Base-by-base conservation (phyloP, 2,113 vertebrate genomes). In the Tragelaphus buxtoni region DNA sequence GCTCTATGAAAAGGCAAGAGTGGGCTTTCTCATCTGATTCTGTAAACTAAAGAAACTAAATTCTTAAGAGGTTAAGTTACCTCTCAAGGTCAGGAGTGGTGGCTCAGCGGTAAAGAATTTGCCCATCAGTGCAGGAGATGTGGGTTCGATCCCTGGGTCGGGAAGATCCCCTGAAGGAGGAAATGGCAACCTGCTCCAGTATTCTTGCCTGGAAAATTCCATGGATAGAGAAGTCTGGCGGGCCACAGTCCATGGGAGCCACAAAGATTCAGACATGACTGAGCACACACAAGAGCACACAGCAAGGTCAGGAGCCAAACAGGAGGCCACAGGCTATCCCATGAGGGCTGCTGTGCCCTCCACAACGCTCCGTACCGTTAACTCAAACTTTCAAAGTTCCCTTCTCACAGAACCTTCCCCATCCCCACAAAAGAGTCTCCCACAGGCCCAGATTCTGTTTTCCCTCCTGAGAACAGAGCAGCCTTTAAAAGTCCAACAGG, bases 131-230 rank as follows among this genome's bases (percentile, higher is more conserved):
- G 18, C 18, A 22, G 65, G 65, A 69, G n/a, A 39, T 39, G 9
- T 69, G 20, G 65, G 9, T 69, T 69, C 0, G 0, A 39, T 22
- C 9, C 65, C n/a, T 39, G n/a, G 18, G n/a, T 39, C 1, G 1
- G n/a, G n/a, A 69, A 39, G 65, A 72, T 72, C 5, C 65, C 20
- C n/a, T 12, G 35, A 39, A 72, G 65, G 5, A 69, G n/a, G n/a
- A 69, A 69, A 69, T 69, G 65, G 65, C 35, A 72, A 72, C 18
- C 65, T 12, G 9, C 65, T 72, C 35, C 65, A 72, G 20, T 72
- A 72, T 39, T 39, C 35, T 22, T 72, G 65, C n/a, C n/a, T 24
- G 65, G 18, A 39, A 72, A 72, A 72, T 24, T 72, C n/a, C 20
- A 72, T 6, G 65, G 65, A 39, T 9, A 39, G 65, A 69, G n/a